Percentiles rank a stretch among this genome's conserved stretches.
These are phyloP conservation scores for Hemithea aestivaria DNA, from an alignment of 2,888 invertebrate genomes.

Conservation along the genomic window DNA sequence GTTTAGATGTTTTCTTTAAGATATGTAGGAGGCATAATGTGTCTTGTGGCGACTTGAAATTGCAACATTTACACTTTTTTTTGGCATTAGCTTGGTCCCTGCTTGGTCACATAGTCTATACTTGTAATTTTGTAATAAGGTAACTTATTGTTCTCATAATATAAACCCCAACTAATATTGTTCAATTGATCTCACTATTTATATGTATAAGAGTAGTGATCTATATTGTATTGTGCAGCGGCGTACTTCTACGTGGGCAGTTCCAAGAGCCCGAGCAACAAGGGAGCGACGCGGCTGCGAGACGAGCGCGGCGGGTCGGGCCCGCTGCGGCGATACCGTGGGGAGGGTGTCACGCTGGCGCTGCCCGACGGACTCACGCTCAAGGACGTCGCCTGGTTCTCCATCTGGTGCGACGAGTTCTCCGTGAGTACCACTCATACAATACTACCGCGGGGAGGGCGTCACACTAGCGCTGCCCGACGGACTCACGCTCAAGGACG, in stretches of 20 bases:
- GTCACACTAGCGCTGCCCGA: slow-evolving; percentile 92
- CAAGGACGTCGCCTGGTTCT: slow-evolving; percentile 91
- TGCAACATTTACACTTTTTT: too few relatives aligned
- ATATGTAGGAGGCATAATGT: too few relatives aligned
- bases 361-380: slow-evolving; percentile 93
- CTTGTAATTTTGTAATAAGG: too few relatives aligned
- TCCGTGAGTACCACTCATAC: slow-evolving; percentile 79
- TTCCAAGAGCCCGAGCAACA: slow-evolving; percentile 82
- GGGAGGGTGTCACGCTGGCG: slow-evolving; percentile 89
- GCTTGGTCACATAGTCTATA: too few relatives aligned
- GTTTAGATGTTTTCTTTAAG: too few relatives aligned
- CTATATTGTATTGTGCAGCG: slow-evolving; percentile 75
- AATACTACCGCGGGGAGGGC: slow-evolving; percentile 86
- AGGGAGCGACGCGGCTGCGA: slow-evolving; percentile 82
- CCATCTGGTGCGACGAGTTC: slow-evolving; percentile 95
- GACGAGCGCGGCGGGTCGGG: slow-evolving; percentile 91
- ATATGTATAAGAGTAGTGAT: too few relatives aligned
- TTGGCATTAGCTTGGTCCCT: too few relatives aligned
- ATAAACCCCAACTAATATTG: too few relatives aligned
- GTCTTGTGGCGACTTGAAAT: too few relatives aligned
- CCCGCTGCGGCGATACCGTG: slow-evolving; percentile 88
- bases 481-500: slow-evolving; percentile 88
- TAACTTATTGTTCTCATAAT: too few relatives aligned
- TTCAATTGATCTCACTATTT: too few relatives aligned
- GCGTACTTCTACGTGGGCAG: slow-evolving; percentile 94